A percentile compares a stretch with the other conserved stretches of the same genome.
Evolutionary conservation across 2,888 invertebrate genomes (phyloP).

Genomic region (Acanthopleura granulata): DNA sequence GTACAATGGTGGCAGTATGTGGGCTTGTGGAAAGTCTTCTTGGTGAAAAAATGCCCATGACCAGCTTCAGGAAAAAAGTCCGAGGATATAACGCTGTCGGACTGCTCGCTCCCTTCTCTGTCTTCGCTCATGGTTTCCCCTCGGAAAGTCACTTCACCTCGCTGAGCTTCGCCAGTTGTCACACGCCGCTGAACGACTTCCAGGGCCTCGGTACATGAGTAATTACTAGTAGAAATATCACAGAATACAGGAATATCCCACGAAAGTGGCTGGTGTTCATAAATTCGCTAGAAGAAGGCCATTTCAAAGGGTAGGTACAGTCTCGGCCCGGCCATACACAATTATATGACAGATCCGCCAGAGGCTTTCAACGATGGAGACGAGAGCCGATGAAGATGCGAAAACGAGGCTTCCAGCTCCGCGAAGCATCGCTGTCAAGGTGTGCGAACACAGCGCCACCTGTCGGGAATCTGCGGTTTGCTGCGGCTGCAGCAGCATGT

Average conservation of each 20-base stretch:
- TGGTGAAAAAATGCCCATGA: constrained; percentile 96
- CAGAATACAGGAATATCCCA: constrained; percentile 5
- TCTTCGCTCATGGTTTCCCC: neutral
- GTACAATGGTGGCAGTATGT: constrained; percentile 99
- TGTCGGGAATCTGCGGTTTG: neutral
- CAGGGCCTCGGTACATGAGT: constrained; percentile 14
- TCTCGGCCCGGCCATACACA: constrained; percentile 8
- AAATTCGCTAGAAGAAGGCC: constrained; percentile 26
- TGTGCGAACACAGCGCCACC: constrained; percentile 4
- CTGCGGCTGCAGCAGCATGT: neutral
- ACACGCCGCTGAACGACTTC: neutral
- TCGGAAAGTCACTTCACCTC: too few relatives aligned
- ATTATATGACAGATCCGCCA: constrained; percentile 23
- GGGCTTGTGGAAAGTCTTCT: constrained; percentile 99
- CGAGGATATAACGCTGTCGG: neutral
- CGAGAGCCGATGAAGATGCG: constrained; percentile 6
- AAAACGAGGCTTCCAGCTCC: constrained; percentile 18
- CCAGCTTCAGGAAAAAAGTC: constrained; percentile 42
- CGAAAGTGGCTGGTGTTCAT: constrained; percentile 1
- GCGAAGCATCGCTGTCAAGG: constrained; percentile 18
- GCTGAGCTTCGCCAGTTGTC: neutral
- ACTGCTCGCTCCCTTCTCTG: neutral
- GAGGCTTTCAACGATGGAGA: constrained; percentile 51
- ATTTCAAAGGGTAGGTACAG: constrained; percentile 37
- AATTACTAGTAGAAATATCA: constrained; percentile 12